A percentile compares a stretch with the other conserved stretches of the same genome.
phyloP scores from a whole-genome alignment of 2,888 invertebrate genomes.

The Coecobrya sp. region DNA sequence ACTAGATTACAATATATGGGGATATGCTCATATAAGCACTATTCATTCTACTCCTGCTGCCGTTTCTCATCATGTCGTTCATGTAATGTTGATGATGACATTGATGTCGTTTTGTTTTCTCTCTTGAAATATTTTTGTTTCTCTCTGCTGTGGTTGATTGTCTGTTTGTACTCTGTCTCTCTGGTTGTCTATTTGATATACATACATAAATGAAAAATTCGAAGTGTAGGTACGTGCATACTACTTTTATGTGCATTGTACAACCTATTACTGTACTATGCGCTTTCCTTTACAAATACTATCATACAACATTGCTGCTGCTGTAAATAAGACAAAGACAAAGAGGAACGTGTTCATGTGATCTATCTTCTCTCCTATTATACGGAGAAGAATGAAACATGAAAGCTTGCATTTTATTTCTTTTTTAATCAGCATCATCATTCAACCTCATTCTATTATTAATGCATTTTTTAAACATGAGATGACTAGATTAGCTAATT shows the following conservation, averaged over 20 bases:
- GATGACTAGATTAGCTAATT: conserved; percentile 69
- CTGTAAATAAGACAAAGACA: conserved; percentile 24
- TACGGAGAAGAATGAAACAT: not conserved
- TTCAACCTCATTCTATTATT: conserved; percentile 10
- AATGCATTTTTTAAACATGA: conserved; percentile 12
- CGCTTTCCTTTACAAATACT: not conserved
- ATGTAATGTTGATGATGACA: conserved; percentile 57
- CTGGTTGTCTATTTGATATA: not conserved
- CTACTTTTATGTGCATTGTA: not conserved
- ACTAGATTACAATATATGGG: not conserved
- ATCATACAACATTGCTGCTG: conserved; percentile 8
- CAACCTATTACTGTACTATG: not conserved
- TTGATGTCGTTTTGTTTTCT: conserved; percentile 68
- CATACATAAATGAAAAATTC: not conserved
- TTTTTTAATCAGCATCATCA: not conserved
- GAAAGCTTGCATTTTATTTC: not conserved
- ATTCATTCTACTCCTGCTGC: not conserved
- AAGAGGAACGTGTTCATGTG: conserved; percentile 48
- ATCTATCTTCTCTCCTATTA: conserved; percentile 38
- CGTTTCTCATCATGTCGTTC: conserved; percentile 51
- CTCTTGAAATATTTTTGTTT: conserved; percentile 40
- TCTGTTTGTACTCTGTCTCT: conserved; percentile 35
- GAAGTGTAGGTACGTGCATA: not conserved
- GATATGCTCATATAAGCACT: not conserved
- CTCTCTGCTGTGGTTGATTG: conserved; percentile 63